These are phyloP conservation scores for Odobenus rosmarus DNA, from an alignment of 2,113 vertebrate species.

Conservation along the genomic window DNA sequence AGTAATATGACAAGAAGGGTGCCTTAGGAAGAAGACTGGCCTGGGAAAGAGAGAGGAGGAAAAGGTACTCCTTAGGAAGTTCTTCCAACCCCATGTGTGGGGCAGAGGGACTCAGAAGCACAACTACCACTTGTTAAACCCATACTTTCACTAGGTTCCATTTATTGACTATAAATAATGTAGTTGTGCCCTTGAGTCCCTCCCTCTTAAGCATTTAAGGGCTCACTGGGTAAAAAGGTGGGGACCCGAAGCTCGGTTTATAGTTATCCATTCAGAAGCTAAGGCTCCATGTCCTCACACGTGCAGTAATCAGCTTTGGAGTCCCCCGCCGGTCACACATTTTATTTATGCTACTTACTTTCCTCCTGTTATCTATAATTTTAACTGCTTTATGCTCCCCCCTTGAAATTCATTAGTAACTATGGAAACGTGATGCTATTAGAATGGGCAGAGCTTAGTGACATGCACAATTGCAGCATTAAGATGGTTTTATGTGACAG, in stretches of 20 bases:
- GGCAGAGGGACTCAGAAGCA: background rate
- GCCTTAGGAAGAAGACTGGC: too few species aligned
- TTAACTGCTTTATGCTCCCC: background rate
- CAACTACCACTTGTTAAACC: background rate
- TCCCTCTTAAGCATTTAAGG: background rate
- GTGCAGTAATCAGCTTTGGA: too few species aligned
- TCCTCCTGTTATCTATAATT: conserved; percentile 24
- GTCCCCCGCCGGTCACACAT: background rate
- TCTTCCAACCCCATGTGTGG: fast-evolving
- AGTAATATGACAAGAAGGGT: background rate
- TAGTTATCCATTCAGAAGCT: background rate
- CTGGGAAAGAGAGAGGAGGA: background rate
- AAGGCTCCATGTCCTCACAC: background rate
- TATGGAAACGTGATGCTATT: conserved; percentile 49
- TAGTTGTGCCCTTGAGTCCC: background rate
- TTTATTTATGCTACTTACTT: conserved; percentile 27
- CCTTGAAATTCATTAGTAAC: conserved; percentile 63
- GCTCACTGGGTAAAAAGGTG: background rate
- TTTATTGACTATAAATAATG: background rate
- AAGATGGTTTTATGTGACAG: background rate
- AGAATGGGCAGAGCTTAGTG: background rate
- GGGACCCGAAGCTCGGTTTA: background rate
- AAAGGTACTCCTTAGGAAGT: background rate
- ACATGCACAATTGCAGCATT: background rate
- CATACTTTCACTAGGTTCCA: too few species aligned